A percentile compares a stretch with the other conserved stretches of the same genome.
Conservation (phyloP, 2,113 vertebrate genomes). For the Crypturellus undulatus region DNA sequence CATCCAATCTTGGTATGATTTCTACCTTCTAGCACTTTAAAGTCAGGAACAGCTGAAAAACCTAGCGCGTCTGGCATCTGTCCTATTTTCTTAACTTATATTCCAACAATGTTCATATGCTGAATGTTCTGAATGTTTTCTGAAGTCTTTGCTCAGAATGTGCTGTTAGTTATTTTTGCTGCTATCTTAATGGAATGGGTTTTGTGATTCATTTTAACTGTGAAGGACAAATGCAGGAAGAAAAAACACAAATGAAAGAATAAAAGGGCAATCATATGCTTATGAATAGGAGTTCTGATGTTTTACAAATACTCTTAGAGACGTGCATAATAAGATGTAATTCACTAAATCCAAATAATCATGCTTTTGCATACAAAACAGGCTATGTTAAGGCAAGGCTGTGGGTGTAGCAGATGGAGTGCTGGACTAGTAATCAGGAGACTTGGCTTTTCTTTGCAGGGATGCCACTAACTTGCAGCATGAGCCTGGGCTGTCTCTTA, state of each 20-base stretch:
- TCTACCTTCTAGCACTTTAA: background rate
- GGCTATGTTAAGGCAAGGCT: background rate
- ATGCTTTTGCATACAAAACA: background rate
- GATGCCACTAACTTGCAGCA: background rate
- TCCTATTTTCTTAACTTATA: background rate
- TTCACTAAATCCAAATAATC: background rate
- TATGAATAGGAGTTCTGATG: conserved; percentile 4
- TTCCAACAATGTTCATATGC: background rate
- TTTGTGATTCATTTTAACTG: background rate
- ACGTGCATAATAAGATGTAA: background rate
- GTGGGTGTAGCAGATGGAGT: background rate
- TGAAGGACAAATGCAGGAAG: background rate
- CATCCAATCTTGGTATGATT: background rate
- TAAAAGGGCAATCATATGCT: background rate
- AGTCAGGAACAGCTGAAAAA: background rate
- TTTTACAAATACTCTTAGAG: background rate
- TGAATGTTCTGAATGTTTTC: background rate
- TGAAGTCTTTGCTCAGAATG: background rate
- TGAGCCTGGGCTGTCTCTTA: background rate
- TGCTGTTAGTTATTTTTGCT: background rate
- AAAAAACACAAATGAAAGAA: conserved; percentile 7
- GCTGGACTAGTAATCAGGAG: background rate
- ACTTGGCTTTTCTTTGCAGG: background rate
- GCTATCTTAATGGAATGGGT: background rate
- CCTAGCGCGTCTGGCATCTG: background rate